Evolutionary conservation across 2,888 invertebrate species (phyloP).

Genomic region (Gryllus longicercus): DNA sequence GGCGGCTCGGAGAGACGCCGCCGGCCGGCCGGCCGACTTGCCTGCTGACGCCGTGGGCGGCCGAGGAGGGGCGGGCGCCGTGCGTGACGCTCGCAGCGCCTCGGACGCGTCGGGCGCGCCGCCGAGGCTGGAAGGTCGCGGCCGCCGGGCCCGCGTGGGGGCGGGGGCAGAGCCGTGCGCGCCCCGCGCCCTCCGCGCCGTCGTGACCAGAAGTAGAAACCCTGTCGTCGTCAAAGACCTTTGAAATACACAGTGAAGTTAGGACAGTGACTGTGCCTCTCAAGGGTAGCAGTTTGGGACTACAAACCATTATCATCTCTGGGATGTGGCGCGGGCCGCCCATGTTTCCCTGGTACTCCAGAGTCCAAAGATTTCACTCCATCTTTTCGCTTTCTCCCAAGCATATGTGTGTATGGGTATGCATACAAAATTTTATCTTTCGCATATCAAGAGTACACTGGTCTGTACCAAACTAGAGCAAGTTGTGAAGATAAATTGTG

Average conservation of each 20-base stretch:
- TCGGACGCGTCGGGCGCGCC: not conserved
- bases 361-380: not conserved
- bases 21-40: not conserved
- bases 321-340: not conserved
- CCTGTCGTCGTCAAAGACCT: not conserved
- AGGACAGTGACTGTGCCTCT: not conserved
- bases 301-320: constrained; percentile 1
- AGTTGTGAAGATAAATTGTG: constrained; percentile 1
- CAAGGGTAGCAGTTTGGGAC: constrained; percentile 17
- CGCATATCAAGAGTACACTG: constrained; percentile 8
- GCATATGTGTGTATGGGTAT: constrained; percentile 11
- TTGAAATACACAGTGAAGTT: constrained; percentile 17
- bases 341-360: not conserved
- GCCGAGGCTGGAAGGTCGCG: not conserved
- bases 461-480: constrained; percentile 17
- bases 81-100: not conserved
- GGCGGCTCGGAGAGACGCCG: not conserved
- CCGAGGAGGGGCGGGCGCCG: not conserved
- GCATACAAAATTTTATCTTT: not conserved
- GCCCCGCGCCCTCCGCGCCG: not conserved
- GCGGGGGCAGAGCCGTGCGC: not conserved
- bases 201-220: not conserved
- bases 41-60: not conserved
- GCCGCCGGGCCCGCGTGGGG: not conserved
- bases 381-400: constrained; percentile 6